phyloP scores from a whole-genome alignment of 2,113 vertebrate genomes.

The Protobothrops mucrosquamatus region DNA sequence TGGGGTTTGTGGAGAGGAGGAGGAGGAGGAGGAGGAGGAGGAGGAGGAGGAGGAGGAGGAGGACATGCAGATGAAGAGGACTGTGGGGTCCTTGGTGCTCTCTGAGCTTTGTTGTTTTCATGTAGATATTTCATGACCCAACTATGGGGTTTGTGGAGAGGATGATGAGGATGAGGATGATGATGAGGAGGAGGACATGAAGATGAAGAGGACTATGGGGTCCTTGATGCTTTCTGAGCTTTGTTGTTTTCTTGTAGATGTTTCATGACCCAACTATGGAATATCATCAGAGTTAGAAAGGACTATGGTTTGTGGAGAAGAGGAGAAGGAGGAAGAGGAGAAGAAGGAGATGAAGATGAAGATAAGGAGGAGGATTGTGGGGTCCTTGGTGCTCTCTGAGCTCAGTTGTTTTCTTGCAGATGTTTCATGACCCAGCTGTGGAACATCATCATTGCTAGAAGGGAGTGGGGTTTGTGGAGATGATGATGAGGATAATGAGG shows the following conservation, averaged over 20 bases:
- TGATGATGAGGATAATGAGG: neutral
- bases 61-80: too few relatives aligned
- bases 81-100: too few relatives aligned
- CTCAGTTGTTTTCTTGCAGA: neutral
- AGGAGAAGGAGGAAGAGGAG: too few relatives aligned
- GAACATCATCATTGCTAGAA: neutral
- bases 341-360: too few relatives aligned
- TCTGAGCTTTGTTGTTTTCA: too few relatives aligned
- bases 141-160: neutral
- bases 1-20: neutral
- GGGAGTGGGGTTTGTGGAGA: neutral
- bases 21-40: too few relatives aligned
- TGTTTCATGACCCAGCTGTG: neutral
- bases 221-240: neutral
- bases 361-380: neutral
- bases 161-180: neutral
- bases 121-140: too few relatives aligned
- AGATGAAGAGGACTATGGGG: neutral
- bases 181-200: too few relatives aligned
- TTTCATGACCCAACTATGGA: too few relatives aligned
- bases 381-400: neutral
- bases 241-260: too few relatives aligned
- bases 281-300: too few relatives aligned
- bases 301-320: too few relatives aligned
- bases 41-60: neutral